A percentile compares a stretch with the other conserved stretches of the same genome.
phyloP scores from a whole-genome alignment of 2,797 vertebrate species.

The Neosilurus mollespiculum region DNA sequence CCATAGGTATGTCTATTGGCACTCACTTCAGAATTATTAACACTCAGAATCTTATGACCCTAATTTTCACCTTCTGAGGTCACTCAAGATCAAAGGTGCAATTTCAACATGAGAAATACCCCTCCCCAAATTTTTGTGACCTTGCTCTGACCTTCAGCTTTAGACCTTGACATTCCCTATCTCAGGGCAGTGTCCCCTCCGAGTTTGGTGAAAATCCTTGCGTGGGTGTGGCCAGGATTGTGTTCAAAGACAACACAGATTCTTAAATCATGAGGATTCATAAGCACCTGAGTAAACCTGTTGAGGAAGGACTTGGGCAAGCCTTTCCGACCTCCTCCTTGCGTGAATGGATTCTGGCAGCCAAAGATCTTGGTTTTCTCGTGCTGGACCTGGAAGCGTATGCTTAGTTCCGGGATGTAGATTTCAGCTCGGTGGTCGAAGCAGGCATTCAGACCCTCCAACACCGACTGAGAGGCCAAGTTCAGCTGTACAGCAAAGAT shows the following conservation, averaged over 20 bases:
- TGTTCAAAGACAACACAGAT: background rate
- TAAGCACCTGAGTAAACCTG: constrained; percentile 88
- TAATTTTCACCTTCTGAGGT: too few species aligned
- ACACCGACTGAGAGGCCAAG: constrained; percentile 93
- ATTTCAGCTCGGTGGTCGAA: constrained; percentile 96
- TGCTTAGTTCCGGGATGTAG: constrained; percentile 89
- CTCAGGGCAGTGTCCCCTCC: too few species aligned
- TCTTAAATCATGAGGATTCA: background rate
- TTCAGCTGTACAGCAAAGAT: constrained; percentile 80
- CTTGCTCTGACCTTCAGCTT: too few species aligned
- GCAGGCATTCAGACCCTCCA: constrained; percentile 96
- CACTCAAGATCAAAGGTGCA: too few species aligned
- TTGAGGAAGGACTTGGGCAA: constrained; percentile 97
- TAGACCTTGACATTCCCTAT: too few species aligned
- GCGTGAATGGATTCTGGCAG: constrained; percentile 95
- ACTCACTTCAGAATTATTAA: too few species aligned
- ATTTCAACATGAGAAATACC: too few species aligned
- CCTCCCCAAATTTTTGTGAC: too few species aligned
- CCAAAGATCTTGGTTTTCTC: constrained; percentile 94
- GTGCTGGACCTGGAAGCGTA: constrained; percentile 93
- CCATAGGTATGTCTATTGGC: too few species aligned
- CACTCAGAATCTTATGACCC: too few species aligned
- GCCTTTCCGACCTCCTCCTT: constrained; percentile 95
- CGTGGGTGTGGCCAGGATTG: too few species aligned
- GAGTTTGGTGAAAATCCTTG: too few species aligned